Percentiles rank a stretch among this genome's conserved stretches.
phyloP scores from a whole-genome alignment of 1,140 invertebrate genomes.

The Hermetia illucens region DNA sequence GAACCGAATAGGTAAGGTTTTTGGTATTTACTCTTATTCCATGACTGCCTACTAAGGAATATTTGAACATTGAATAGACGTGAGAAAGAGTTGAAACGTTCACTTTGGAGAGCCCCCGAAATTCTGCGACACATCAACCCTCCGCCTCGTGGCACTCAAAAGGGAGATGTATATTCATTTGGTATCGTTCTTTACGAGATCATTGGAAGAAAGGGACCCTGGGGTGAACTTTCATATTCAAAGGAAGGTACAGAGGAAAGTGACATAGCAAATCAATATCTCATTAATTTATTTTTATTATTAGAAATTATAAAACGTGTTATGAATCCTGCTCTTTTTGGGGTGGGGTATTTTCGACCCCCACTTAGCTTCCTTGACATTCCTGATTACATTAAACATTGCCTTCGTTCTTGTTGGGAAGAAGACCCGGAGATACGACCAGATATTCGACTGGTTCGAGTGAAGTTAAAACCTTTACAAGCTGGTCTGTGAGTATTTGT shows the following conservation, averaged over 20 bases:
- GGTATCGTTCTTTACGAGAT: constrained; percentile 59
- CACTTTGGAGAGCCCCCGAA: constrained; percentile 55
- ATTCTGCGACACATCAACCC: constrained; percentile 39
- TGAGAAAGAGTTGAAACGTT: constrained; percentile 31
- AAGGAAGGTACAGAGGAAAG: constrained; percentile 34
- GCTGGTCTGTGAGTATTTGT: constrained; percentile 44
- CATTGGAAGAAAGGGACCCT: constrained; percentile 48
- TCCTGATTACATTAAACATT: constrained; percentile 45
- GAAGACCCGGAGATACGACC: constrained; percentile 56
- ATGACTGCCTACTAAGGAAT: background rate
- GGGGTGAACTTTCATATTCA: constrained; percentile 46
- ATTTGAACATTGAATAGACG: constrained; percentile 17
- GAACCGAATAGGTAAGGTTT: constrained; percentile 34
- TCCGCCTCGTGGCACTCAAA: constrained; percentile 46
- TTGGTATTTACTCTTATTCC: background rate
- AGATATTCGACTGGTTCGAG: constrained; percentile 50
- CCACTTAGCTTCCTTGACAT: constrained; percentile 37
- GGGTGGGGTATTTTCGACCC: constrained; percentile 40
- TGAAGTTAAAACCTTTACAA: constrained; percentile 62
- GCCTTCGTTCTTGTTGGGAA: constrained; percentile 62
- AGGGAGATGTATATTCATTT: constrained; percentile 58
- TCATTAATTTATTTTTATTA: constrained; percentile 6
- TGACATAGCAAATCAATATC: constrained; percentile 1
- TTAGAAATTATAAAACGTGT: constrained; percentile 7
- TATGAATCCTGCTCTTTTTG: constrained; percentile 34